Evolutionary conservation across 2,888 invertebrate genomes (phyloP).

Genomic region (Nomada flava): DNA sequence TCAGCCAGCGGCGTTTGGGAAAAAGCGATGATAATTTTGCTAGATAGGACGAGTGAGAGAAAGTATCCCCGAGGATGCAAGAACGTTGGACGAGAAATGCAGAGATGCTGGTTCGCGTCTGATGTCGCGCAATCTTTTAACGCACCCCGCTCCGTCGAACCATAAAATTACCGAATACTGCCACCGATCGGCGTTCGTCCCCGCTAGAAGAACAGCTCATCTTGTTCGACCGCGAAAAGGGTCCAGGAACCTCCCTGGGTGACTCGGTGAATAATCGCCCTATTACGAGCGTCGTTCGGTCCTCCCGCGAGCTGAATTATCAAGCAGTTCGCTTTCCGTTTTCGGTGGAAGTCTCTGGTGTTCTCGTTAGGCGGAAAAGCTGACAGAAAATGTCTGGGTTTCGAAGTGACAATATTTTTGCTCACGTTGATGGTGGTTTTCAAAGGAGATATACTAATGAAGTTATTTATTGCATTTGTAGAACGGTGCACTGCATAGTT

Average conservation of each 20-base stretch:
- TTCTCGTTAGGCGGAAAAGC: background rate
- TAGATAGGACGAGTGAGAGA: conserved; percentile 2
- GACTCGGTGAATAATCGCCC: conserved; percentile 62
- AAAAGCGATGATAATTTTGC: conserved; percentile 24
- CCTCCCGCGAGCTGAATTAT: conserved; percentile 60
- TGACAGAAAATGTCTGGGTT: background rate
- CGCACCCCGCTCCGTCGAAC: conserved; percentile 70
- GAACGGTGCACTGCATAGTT: too few relatives aligned
- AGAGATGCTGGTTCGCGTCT: conserved; percentile 12
- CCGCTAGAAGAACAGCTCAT: conserved; percentile 28
- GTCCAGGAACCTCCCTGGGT: conserved; percentile 27
- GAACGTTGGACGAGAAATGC: too few relatives aligned
- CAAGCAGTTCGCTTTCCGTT: conserved; percentile 47
- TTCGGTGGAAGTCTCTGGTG: background rate
- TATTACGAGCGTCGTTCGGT: conserved; percentile 62
- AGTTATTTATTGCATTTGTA: too few relatives aligned
- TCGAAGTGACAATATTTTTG: background rate
- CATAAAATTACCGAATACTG: conserved; percentile 75
- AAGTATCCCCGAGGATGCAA: too few relatives aligned
- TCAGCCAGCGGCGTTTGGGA: background rate
- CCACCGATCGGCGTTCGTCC: conserved; percentile 64
- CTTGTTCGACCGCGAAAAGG: conserved; percentile 50
- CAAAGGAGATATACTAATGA: too few relatives aligned
- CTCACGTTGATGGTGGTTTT: background rate
- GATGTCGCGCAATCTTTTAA: conserved; percentile 58